Conservation (phyloP, 2,888 invertebrate species). For the Cristatella mucedo region DNA sequence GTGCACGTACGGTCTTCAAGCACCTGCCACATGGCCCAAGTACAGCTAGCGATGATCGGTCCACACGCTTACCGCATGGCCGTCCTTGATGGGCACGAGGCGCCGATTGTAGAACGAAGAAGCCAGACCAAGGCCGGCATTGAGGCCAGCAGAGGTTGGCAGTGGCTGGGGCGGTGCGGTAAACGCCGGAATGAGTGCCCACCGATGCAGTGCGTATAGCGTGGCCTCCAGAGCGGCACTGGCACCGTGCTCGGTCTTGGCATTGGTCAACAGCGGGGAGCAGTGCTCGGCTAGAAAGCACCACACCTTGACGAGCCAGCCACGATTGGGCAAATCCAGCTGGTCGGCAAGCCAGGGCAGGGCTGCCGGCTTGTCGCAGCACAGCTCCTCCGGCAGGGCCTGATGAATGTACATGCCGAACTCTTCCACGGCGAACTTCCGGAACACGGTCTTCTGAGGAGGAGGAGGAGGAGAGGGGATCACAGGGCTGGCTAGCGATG, state of each 20-base stretch:
- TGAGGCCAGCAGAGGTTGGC: no score
- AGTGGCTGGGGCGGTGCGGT: no score
- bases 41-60: no score
- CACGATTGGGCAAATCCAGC: neutral
- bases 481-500: no score
- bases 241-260: neutral
- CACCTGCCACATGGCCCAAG: no score
- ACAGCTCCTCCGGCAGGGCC: slow-evolving; percentile 2
- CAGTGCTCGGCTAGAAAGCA: slow-evolving; percentile 1
- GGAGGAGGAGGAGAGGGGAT: neutral
- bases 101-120: no score
- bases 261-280: slow-evolving; percentile 2
- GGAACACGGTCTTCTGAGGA: slow-evolving; percentile 3
- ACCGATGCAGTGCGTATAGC: slow-evolving; percentile 7
- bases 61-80: no score
- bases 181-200: slow-evolving; percentile 1
- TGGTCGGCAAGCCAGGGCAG: slow-evolving; percentile 1
- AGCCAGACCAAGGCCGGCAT: no score
- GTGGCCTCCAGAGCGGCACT: slow-evolving; percentile 3
- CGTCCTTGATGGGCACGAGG: no score
- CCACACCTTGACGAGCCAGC: slow-evolving; percentile 2
- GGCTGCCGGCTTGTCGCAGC: neutral
- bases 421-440: slow-evolving; percentile 5
- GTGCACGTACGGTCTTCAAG: no score
- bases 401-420: slow-evolving; percentile 7